These are phyloP conservation scores for Phylloscopus whistleri DNA, from an alignment of 2,113 vertebrate genomes.

Conservation along the genomic window DNA sequence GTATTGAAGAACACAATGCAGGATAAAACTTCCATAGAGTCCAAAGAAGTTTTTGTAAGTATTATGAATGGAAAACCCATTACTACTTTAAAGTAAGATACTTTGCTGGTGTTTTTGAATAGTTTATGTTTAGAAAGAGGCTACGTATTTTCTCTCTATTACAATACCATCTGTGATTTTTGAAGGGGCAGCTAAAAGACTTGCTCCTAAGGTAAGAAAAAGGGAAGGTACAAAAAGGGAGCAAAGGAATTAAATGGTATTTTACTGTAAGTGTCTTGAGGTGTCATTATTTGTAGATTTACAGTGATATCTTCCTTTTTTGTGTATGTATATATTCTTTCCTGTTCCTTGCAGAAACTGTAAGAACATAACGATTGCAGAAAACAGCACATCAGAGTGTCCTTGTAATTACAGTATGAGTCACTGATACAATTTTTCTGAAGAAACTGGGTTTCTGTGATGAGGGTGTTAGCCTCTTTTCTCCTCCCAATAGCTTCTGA, in stretches of 20 bases:
- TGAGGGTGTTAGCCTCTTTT: neutral
- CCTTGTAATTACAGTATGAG: neutral
- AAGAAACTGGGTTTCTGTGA: neutral
- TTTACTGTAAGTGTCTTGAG: neutral
- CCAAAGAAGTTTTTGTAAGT: conserved; percentile 88
- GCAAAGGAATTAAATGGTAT: neutral
- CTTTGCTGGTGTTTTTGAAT: neutral
- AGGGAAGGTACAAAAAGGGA: neutral
- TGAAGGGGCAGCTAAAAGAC: neutral
- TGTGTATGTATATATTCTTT: neutral
- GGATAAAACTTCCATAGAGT: conserved; percentile 76
- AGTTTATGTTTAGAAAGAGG: neutral
- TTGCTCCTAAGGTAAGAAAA: neutral
- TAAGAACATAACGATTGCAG: neutral
- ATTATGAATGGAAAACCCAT: neutral
- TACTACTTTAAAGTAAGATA: neutral
- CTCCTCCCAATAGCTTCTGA: neutral
- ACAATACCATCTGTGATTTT: neutral
- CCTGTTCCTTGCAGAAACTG: neutral
- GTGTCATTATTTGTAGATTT: neutral
- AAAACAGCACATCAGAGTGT: neutral
- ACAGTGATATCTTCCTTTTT: neutral
- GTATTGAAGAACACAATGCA: conserved; percentile 74
- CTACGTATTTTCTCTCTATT: neutral
- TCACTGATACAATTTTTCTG: neutral